phyloP scores from a whole-genome alignment of 2,797 vertebrate species.

The Crocodylus rhombifer region DNA sequence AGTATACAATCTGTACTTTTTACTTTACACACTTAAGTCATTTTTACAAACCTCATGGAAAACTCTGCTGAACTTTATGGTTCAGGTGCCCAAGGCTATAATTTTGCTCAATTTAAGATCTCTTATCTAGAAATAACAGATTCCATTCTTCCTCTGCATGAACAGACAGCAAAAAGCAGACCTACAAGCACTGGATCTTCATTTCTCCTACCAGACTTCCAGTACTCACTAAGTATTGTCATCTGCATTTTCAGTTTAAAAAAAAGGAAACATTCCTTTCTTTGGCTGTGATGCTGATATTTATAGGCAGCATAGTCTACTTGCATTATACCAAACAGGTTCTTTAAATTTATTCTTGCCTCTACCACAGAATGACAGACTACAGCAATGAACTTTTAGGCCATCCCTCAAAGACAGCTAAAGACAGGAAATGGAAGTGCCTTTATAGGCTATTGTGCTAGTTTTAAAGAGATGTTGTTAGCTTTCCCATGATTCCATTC shows the following conservation, averaged over 20 bases:
- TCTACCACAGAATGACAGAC: neutral
- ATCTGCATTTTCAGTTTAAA: neutral
- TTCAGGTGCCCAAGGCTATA: neutral
- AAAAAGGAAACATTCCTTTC: neutral
- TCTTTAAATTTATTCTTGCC: neutral
- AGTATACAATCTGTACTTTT: neutral
- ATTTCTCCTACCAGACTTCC: neutral
- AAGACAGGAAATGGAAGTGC: neutral
- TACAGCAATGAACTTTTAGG: neutral
- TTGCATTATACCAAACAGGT: neutral
- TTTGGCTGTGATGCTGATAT: neutral
- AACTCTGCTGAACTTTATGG: neutral
- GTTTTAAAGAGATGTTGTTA: fast-evolving
- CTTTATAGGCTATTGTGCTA: fast-evolving
- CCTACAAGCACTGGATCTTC: neutral
- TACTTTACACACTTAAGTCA: neutral
- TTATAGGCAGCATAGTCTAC: neutral
- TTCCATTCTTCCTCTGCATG: neutral
- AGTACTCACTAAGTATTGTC: neutral
- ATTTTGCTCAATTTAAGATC: neutral
- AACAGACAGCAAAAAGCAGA: neutral
- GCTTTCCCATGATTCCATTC: neutral
- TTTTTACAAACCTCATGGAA: neutral
- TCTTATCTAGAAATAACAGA: neutral
- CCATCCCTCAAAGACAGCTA: neutral